Base-by-base conservation (phyloP, 2,113 vertebrate species). In the Nibea coibor region DNA sequence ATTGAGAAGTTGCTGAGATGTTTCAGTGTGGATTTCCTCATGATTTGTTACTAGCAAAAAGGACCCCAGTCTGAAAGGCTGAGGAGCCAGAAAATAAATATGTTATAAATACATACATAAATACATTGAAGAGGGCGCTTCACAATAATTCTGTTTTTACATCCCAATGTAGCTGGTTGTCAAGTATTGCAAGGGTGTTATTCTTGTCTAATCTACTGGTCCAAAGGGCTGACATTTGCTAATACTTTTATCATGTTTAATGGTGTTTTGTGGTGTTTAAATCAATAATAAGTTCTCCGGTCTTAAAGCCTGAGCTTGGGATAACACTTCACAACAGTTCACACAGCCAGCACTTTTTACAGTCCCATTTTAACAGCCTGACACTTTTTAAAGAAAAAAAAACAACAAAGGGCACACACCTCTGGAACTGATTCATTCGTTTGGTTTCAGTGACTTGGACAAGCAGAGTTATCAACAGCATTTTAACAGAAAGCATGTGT, bases 401-500 rank as follows among this genome's bases (percentile, higher is more conserved):
- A 39, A 35, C n/a, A 80, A 78, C 72, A 77, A 66, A 84, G 50
- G 43, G 47, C 54, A 22, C 15, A 17, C 31, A 54, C 68, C 83
- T 75, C 86, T 90, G 82, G 87, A 89, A 82, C 65, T 4, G 42
- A 82, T 83, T 61, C 5, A 10, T 10, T 66, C 5, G 0, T 81
- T 87, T 68, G 31, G 70, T 78, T 76, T 80, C 65, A 70, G 26
- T 62, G 12, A 57, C 64, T 77, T 67, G 84, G 85, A 73, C 68
- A 35, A 57, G 81, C 2, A 5, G 35, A 59, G 51, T 92, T 84
- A 88, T 82, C 82, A 71, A 53, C 82, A 72, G 75, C 42, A 0
- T 59, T 76, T 80, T 85, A 91, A 91, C 77, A 63, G 12, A 82
- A 87, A 87, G 72, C 90, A 90, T 85, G 77, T 88, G 89, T 78